Percentiles rank a stretch among this genome's conserved stretches.
Evolutionary conservation across 1,140 invertebrate species (phyloP).

Genomic region (Bombus balteatus): DNA sequence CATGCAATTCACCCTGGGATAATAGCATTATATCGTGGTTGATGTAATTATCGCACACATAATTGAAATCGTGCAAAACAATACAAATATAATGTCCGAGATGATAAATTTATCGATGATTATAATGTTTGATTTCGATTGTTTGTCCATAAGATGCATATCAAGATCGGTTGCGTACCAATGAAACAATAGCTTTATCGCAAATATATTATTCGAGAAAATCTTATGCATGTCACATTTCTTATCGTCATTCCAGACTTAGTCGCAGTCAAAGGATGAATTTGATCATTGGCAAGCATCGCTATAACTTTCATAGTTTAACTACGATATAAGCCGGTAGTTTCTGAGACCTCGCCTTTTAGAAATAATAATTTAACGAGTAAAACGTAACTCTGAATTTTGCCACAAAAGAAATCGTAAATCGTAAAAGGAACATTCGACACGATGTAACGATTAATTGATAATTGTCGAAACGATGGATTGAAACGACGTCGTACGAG

Average conservation of each 20-base stretch:
- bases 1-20: not conserved
- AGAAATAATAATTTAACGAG: not conserved
- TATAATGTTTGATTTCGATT: not conserved
- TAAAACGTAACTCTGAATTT: not conserved
- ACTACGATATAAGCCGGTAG: not conserved
- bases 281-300: not conserved
- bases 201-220: not conserved
- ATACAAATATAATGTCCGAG: not conserved
- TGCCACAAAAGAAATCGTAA: not conserved
- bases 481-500: slow-evolving; percentile 5
- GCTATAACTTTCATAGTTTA: not conserved
- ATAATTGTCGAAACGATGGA: slow-evolving; percentile 14
- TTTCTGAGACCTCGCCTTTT: slow-evolving; percentile 12
- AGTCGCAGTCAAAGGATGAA: not conserved
- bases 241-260: slow-evolving; percentile 2
- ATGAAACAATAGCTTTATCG: not conserved
- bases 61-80: not conserved
- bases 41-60: not conserved
- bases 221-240: not conserved
- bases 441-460: not conserved
- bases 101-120: too few relatives aligned
- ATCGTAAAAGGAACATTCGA: not conserved
- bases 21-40: not conserved
- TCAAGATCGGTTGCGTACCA: not conserved
- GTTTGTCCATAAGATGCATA: slow-evolving; percentile 4